Base-by-base conservation (phyloP, 2,797 vertebrate genomes). In the Atherinosoma microstoma region DNA sequence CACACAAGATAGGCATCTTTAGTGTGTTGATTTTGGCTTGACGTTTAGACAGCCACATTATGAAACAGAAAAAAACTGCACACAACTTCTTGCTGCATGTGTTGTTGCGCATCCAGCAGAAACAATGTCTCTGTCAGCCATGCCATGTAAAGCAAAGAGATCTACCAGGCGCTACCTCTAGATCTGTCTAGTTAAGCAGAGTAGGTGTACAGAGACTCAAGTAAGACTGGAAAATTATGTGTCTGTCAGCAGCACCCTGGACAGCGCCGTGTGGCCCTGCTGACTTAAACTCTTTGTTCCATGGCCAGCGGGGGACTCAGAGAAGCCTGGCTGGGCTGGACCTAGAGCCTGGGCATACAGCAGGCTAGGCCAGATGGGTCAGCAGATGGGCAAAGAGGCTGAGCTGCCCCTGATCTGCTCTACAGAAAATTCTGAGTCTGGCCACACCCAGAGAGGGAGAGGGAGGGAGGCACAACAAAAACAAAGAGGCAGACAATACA, bases 301-400 rank as follows among this genome's bases (percentile, higher is more conserved):
- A 63, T 79, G 81, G 81, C 86, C 91, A 92, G 84, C 79, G 11
- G 87, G 90, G 66, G 86, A 84, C 80, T 35, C 67, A 54, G 71
- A 69, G 58, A 73, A 79, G 72, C 75, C 80, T 72, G 84, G 66
- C 85, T 70, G 59, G 82, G 70, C 75, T 63, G 24, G 24, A 65
- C 67, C 54, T 58, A 78, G 66, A 80, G 76, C 65, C 62, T 60
- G 79, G 85, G 77, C 84, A 82, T 29, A 70, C 58, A 75, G 75
- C 74, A 60, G 78, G 78, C 69, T 66, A 15, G 90, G 93, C 91
- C 97, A 98, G 97, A 98, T 96, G 97, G 97, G 93, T 92, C 80
- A 95, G 93, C 97, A 98, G 97, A 97, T 97, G 96, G 96, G 80
- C 91, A 87, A 94, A 85, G 91, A 95, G 93, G 93, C 91, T 93